phyloP scores from a whole-genome alignment of 1,140 invertebrate species.

The Apis cerana region DNA sequence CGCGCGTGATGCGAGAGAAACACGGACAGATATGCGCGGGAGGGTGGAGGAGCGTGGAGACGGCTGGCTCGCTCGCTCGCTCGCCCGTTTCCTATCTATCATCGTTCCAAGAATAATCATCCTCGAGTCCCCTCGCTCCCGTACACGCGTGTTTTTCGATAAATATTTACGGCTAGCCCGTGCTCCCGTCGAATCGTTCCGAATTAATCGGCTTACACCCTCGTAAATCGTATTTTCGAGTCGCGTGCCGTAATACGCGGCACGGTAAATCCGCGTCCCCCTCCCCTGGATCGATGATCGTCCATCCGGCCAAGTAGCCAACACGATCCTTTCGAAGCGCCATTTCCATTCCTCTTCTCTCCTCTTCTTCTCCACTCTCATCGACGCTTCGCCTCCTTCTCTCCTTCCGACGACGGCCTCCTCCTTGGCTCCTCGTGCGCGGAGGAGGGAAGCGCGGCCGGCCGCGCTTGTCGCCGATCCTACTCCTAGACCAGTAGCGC shows the following conservation, averaged over 20 bases:
- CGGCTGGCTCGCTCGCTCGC: background rate
- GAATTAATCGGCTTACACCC: constrained; percentile 61
- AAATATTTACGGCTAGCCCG: constrained; percentile 46
- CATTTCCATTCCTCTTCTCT: no score
- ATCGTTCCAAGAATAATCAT: background rate
- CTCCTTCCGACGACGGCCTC: background rate
- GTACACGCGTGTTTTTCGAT: background rate
- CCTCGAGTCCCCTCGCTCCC: background rate
- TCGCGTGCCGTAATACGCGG: constrained; percentile 39
- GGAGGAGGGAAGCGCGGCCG: background rate
- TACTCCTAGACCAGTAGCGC: constrained; percentile 62
- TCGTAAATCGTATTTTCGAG: constrained; percentile 61
- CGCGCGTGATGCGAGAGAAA: constrained; percentile 34
- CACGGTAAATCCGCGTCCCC: constrained; percentile 8
- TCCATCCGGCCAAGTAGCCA: background rate
- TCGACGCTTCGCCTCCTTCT: no score
- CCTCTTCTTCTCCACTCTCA: background rate
- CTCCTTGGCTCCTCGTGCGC: no score
- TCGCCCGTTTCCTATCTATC: background rate
- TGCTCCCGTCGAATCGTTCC: constrained; percentile 50
- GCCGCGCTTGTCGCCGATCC: background rate
- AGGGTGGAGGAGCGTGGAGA: background rate
- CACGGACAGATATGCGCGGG: constrained; percentile 16
- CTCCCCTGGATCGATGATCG: background rate
- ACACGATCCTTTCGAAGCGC: background rate